Conservation (phyloP, 2,797 vertebrate genomes). For the Leptodactylus fallax region DNA sequence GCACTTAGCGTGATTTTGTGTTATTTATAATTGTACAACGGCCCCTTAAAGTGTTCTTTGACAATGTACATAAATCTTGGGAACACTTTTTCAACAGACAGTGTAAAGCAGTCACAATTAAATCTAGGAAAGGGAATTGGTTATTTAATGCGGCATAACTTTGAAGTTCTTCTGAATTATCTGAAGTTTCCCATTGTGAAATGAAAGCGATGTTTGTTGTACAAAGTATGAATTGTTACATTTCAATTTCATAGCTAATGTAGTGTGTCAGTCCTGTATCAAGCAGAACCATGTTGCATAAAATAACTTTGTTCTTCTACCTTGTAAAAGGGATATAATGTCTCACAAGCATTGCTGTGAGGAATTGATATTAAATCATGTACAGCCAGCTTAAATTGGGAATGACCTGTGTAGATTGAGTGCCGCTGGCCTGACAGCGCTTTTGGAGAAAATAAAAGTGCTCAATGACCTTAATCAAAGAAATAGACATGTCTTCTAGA, state of each 20-base stretch:
- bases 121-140: constrained; percentile 25
- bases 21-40: not conserved
- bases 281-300: constrained; percentile 42
- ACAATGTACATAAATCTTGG: not conserved
- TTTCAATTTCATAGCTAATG: constrained; percentile 55
- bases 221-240: constrained; percentile 42
- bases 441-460: not conserved
- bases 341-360: constrained; percentile 33
- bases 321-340: constrained; percentile 34
- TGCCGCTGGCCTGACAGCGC: not conserved
- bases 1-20: not conserved
- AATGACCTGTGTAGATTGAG: constrained; percentile 9
- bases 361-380: constrained; percentile 33
- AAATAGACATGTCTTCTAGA: not conserved
- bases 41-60: not conserved
- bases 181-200: constrained; percentile 27
- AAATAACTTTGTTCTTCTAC: constrained; percentile 50
- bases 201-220: constrained; percentile 32
- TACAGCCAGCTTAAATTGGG: constrained; percentile 9
- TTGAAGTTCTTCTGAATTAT: constrained; percentile 26
- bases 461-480: constrained; percentile 4
- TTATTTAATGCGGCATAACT: constrained; percentile 26
- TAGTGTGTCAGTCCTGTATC: constrained; percentile 40
- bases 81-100: not conserved
- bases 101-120: not conserved